These are phyloP conservation scores for Parnassius glacialis DNA, from an alignment of 2,888 invertebrate species.

Conservation along the genomic window DNA sequence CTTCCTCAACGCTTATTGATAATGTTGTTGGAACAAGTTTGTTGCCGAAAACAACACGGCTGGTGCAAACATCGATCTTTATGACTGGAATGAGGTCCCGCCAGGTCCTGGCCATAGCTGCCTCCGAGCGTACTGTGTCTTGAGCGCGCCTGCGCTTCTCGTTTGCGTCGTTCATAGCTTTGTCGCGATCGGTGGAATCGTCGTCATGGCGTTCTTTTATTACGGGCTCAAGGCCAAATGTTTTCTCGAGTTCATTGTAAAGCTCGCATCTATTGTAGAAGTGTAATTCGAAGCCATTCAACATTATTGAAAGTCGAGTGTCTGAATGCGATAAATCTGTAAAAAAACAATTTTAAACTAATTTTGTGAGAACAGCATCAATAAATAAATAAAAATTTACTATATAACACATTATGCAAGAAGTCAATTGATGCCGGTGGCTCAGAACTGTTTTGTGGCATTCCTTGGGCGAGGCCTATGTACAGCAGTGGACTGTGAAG, in stretches of 20 bases:
- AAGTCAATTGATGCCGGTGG: no score
- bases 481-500: no score
- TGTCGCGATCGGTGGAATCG: slow-evolving; percentile 77
- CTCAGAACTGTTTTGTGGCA: no score
- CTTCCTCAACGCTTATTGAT: slow-evolving; percentile 95
- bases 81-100: slow-evolving; percentile 97
- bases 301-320: slow-evolving; percentile 92
- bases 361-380: no score
- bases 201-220: slow-evolving; percentile 85
- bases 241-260: slow-evolving; percentile 92
- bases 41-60: slow-evolving; percentile 97
- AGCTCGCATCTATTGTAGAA: slow-evolving; percentile 95
- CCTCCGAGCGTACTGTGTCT: slow-evolving; percentile 84
- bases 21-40: slow-evolving; percentile 95
- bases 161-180: slow-evolving; percentile 83
- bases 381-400: no score
- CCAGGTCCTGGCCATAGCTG: slow-evolving; percentile 94
- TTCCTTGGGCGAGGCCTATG: no score
- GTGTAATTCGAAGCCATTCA: slow-evolving; percentile 97
- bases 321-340: slow-evolving; percentile 97
- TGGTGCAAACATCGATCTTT: slow-evolving; percentile 95
- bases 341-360: slow-evolving; percentile 36
- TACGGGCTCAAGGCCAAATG: slow-evolving; percentile 91
- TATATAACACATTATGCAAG: no score
- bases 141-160: slow-evolving; percentile 77